Base-by-base conservation (phyloP, 2,888 invertebrate genomes). In the Tuberolachnus salignus region DNA sequence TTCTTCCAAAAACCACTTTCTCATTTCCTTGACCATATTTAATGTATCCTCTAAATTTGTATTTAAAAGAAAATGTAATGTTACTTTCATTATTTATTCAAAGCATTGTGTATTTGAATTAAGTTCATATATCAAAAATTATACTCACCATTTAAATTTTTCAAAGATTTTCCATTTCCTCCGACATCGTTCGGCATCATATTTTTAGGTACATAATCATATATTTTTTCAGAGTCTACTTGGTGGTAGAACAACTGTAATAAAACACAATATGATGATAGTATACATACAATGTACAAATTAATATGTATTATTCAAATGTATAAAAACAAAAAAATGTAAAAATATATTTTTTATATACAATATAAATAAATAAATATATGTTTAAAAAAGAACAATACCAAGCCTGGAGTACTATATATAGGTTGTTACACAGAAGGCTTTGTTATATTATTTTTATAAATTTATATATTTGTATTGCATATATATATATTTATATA, bases 1-100 rank as follows among this genome's bases (percentile, higher is more conserved):
- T 81, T 84, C 83, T 46, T 83, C 81, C 4, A 81, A 72, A 74
- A 84, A 83, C 80, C 81, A 83, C 16, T 82, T 81, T 61, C 70
- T 81, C 72, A 83, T 82, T 19, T 82, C 81, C 63, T 81, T 70
- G 34, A 84, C 53, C 34, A 80, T 44, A 26, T 78, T 75, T 8
- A 57, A 80, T 11, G 82, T 80, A 46, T 81, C 78, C 42, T 59
- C 82, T 82, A 51, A 59, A 21, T 51, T 51, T 9, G 8, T 16
- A 73, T 73, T n/a, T 16, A 16, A 34, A 72, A 61, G 14, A 49
- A 9, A 14, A 1, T 59, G 61, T 61, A 57, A 6, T 42, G 13
- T 19, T 14, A 21, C 10, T 63, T 4, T 19, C 42, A 4, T 6
- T 67, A 26, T n/a, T 26, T 49, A 19, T 26, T 14, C 1, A 19